Evolutionary conservation across 2,797 vertebrate genomes (phyloP).

Genomic region (Alcedo atthis): DNA sequence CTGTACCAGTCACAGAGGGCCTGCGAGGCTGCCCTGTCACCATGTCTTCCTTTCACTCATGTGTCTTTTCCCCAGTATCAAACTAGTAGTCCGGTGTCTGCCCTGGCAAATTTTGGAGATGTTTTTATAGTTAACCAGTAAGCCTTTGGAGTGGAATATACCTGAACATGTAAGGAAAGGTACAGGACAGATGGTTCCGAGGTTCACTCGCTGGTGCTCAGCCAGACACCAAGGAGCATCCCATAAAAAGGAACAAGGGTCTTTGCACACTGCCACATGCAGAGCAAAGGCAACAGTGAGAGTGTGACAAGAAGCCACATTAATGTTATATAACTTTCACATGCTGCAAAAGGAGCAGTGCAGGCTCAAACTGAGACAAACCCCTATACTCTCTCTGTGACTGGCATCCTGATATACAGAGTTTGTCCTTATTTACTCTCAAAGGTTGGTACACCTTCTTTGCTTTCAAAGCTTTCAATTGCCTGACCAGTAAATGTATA

Average conservation of each 20-base stretch:
- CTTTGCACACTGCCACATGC: accelerated
- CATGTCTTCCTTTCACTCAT: accelerated
- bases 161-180: background rate
- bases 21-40: background rate
- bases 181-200: accelerated
- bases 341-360: background rate
- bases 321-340: background rate
- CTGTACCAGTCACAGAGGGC: background rate
- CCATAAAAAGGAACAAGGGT: accelerated
- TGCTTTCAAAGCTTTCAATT: background rate
- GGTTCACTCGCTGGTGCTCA: background rate
- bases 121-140: background rate
- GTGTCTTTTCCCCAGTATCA: background rate
- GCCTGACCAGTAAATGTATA: background rate
- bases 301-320: background rate
- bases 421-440: background rate
- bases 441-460: background rate
- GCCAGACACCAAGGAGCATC: background rate
- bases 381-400: background rate
- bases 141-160: background rate
- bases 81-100: background rate
- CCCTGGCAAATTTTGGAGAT: background rate
- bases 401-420: background rate
- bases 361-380: background rate
- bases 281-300: background rate